Evolutionary conservation across 2,888 invertebrate genomes (phyloP).

Genomic region (Tenthredo amoena): DNA sequence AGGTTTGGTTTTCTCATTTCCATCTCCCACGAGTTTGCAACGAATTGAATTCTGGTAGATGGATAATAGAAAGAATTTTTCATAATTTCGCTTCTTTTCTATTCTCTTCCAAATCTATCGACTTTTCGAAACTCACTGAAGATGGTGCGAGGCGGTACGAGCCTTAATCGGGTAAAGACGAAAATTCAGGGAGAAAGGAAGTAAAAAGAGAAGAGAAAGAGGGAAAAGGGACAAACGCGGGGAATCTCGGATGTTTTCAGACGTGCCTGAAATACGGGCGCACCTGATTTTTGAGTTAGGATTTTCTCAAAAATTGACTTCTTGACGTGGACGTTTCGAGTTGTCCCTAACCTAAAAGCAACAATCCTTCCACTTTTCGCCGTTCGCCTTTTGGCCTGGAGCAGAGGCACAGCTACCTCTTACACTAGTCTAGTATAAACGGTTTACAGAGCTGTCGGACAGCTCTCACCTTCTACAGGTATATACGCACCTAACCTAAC

Average conservation of each 20-base stretch:
- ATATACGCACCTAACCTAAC: conserved; percentile 9
- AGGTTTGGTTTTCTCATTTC: conserved; percentile 8
- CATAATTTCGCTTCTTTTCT: no score
- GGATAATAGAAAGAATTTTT: background rate
- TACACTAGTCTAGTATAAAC: background rate
- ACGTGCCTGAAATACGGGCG: conserved; percentile 68
- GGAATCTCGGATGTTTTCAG: conserved; percentile 62
- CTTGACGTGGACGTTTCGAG: conserved; percentile 54
- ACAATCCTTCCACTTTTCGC: conserved; percentile 22
- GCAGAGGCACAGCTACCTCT: background rate
- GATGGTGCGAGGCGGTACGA: background rate
- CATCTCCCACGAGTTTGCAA: background rate
- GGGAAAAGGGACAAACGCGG: background rate
- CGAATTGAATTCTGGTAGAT: no score
- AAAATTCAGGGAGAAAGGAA: background rate
- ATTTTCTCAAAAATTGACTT: conserved; percentile 64
- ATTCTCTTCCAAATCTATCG: no score
- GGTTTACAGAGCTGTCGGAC: background rate
- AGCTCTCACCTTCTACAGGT: conserved; percentile 1
- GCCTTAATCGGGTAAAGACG: no score
- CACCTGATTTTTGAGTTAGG: conserved; percentile 68
- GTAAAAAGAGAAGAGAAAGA: background rate
- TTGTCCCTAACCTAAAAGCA: conserved; percentile 21
- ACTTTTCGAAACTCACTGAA: background rate
- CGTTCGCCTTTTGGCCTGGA: background rate